A percentile compares a stretch with the other conserved stretches of the same genome.
These are phyloP conservation scores for Caenorhabditis drosophilae DNA, from an alignment of 2,888 invertebrate species.

Conservation along the genomic window DNA sequence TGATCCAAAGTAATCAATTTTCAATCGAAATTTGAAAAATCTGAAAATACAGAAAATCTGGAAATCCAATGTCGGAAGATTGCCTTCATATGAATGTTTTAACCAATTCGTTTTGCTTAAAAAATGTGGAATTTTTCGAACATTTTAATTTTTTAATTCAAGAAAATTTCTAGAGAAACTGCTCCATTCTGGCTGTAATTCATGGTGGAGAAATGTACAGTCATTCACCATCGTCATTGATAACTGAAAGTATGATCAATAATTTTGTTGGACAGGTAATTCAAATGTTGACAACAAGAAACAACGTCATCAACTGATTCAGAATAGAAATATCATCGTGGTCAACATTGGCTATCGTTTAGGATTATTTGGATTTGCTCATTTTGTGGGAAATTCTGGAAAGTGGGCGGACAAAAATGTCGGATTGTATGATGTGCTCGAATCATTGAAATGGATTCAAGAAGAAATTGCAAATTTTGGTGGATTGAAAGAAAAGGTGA, in stretches of 20 bases:
- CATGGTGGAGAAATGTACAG: slow-evolving; percentile 31
- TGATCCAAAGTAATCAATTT: slow-evolving; percentile 9
- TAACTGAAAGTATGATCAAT: slow-evolving; percentile 30
- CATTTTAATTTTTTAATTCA: neutral
- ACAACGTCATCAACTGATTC: no score
- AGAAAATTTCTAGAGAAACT: slow-evolving; percentile 25
- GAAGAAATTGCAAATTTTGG: slow-evolving; percentile 32
- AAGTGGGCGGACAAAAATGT: slow-evolving; percentile 18
- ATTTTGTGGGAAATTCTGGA: slow-evolving; percentile 15
- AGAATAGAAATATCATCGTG: slow-evolving; percentile 33
- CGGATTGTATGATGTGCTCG: slow-evolving; percentile 7
- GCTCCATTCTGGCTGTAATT: slow-evolving; percentile 31
- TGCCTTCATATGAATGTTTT: slow-evolving; percentile 37
- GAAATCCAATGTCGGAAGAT: slow-evolving; percentile 33
- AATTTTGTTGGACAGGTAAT: slow-evolving; percentile 38
- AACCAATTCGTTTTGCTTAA: slow-evolving; percentile 29
- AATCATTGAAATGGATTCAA: slow-evolving; percentile 21
- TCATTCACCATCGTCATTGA: slow-evolving; percentile 26
- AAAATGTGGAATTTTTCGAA: no score
- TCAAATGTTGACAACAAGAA: neutral
- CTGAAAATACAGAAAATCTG: no score
- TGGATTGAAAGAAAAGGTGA: slow-evolving; percentile 25
- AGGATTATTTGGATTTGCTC: slow-evolving; percentile 36
- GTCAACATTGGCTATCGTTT: slow-evolving; percentile 30
- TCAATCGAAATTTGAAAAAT: no score